Conservation (phyloP, 2,888 invertebrate species). For the Sphecodes monilicornis region DNA sequence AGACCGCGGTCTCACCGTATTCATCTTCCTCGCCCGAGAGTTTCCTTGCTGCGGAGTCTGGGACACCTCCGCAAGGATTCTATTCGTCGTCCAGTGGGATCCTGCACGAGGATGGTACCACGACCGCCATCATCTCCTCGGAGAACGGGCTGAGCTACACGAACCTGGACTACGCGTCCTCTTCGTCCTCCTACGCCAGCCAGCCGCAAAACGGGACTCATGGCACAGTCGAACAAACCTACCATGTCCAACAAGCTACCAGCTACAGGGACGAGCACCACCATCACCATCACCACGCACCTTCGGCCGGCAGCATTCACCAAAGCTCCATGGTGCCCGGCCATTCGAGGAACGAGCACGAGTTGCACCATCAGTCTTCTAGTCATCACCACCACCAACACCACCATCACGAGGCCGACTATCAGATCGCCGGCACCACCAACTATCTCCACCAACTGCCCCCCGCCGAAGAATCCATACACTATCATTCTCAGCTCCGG, state of each 20-base stretch:
- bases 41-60: conserved; percentile 77
- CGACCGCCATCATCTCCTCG: conserved; percentile 91
- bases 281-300: conserved; percentile 81
- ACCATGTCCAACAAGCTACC: conserved; percentile 84
- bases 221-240: conserved; percentile 82
- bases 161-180: conserved; percentile 91
- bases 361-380: conserved; percentile 79
- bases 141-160: conserved; percentile 96
- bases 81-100: conserved; percentile 82
- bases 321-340: conserved; percentile 69
- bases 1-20: conserved; percentile 81
- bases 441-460: conserved; percentile 80
- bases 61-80: conserved; percentile 79
- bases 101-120: conserved; percentile 82
- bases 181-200: conserved; percentile 72
- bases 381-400: conserved; percentile 85
- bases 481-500: conserved; percentile 77
- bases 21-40: conserved; percentile 82
- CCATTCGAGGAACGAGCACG: conserved; percentile 74
- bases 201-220: conserved; percentile 68
- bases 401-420: conserved; percentile 85
- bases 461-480: conserved; percentile 74
- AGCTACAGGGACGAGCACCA: conserved; percentile 84
- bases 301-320: conserved; percentile 66
- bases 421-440: conserved; percentile 81